A percentile compares a stretch with the other conserved stretches of the same genome.
Conservation (phyloP, 1,140 invertebrate species). For the Drosophila micromelanica region DNA sequence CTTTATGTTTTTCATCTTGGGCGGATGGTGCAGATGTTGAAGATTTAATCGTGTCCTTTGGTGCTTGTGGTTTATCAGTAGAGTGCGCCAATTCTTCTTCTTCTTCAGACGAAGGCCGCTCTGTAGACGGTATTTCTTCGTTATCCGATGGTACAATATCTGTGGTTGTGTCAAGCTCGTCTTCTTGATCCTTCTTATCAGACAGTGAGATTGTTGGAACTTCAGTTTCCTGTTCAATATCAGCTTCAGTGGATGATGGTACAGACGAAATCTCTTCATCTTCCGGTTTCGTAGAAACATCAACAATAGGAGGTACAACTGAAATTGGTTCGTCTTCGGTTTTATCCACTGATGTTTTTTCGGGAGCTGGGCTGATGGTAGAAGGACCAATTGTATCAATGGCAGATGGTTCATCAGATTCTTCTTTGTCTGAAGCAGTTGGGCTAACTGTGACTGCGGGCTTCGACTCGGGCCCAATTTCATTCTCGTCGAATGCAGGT, state of each 20-base stretch:
- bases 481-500: slow-evolving; percentile 10
- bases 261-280: slow-evolving; percentile 13
- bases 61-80: background rate
- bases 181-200: slow-evolving; percentile 19
- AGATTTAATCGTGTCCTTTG: background rate
- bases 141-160: slow-evolving; percentile 5
- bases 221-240: slow-evolving; percentile 20
- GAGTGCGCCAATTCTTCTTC: background rate
- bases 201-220: slow-evolving; percentile 14
- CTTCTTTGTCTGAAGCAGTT: slow-evolving; percentile 13
- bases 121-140: background rate
- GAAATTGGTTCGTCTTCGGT: slow-evolving; percentile 10
- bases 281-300: slow-evolving; percentile 19
- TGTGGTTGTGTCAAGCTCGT: background rate
- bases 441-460: slow-evolving; percentile 11
- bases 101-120: background rate
- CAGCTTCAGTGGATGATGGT: slow-evolving; percentile 13
- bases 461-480: slow-evolving; percentile 10
- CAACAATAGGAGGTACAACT: slow-evolving; percentile 10
- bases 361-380: slow-evolving; percentile 10
- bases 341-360: slow-evolving; percentile 26
- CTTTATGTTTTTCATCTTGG: background rate
- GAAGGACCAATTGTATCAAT: slow-evolving; percentile 12
- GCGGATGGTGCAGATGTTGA: slow-evolving; percentile 1
- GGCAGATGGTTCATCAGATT: slow-evolving; percentile 2